These are phyloP conservation scores for Symphodus melops DNA, from an alignment of 2,113 vertebrate genomes.

Conservation along the genomic window DNA sequence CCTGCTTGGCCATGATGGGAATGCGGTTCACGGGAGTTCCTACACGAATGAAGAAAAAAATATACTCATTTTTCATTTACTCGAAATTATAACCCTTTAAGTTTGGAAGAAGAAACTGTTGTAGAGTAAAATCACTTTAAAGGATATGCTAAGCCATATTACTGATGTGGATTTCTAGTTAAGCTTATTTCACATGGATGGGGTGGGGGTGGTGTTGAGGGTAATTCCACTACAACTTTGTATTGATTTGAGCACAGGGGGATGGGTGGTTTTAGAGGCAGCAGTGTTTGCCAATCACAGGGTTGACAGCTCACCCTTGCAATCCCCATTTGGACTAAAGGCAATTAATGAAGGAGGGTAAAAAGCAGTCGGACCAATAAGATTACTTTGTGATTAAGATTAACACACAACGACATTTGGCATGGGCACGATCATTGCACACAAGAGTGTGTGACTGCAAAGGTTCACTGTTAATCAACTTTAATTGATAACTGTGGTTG, in stretches of 20 bases:
- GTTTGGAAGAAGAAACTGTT: neutral
- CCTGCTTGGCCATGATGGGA: conserved; percentile 99
- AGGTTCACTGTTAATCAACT: neutral
- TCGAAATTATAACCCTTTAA: neutral
- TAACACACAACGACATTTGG: conserved; percentile 22
- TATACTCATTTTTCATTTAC: neutral
- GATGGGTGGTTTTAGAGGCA: conserved; percentile 37
- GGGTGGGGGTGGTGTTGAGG: conserved; percentile 46
- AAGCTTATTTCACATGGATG: conserved; percentile 64
- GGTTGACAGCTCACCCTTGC: conserved; percentile 53
- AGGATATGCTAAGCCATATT: neutral
- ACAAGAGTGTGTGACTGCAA: neutral
- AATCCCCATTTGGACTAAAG: conserved; percentile 63
- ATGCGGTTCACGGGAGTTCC: conserved; percentile 98
- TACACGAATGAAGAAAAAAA: conserved; percentile 57
- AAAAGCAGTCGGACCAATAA: conserved; percentile 54
- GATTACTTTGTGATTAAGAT: conserved; percentile 63
- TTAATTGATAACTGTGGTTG: neutral
- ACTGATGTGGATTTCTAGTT: conserved; percentile 61
- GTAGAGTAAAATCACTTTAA: neutral
- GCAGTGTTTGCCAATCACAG: conserved; percentile 51
- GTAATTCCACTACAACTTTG: conserved; percentile 54
- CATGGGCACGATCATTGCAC: conserved; percentile 16
- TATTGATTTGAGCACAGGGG: conserved; percentile 58
- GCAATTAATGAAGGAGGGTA: conserved; percentile 67